Conservation (phyloP, 37 sponge, comb jelly and placozoan genomes). For the Amphimedon queenslandica region DNA sequence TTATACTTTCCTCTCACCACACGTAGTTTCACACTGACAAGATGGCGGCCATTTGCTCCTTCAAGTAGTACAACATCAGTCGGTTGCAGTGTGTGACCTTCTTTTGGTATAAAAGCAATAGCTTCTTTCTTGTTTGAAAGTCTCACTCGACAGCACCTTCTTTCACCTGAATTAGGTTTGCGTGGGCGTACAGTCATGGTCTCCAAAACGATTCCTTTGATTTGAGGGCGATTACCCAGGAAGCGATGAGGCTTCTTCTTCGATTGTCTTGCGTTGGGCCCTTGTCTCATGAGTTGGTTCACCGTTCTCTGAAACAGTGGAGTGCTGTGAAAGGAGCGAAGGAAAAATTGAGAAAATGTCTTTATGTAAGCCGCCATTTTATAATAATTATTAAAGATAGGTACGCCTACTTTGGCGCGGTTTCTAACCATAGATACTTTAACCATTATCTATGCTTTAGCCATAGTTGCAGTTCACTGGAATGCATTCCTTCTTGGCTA, state of each 20-base stretch:
- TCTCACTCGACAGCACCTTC: slow-evolving; percentile 75
- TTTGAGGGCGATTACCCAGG: slow-evolving; percentile 28
- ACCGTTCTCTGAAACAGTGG: slow-evolving; percentile 29
- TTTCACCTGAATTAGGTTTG: slow-evolving; percentile 87
- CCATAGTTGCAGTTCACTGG: no score
- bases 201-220: slow-evolving; percentile 70
- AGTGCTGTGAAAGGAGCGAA: slow-evolving; percentile 54
- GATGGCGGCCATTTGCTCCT: slow-evolving; percentile 64
- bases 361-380: no score
- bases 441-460: no score
- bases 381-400: no score
- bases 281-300: slow-evolving; percentile 64
- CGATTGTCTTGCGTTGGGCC: slow-evolving; percentile 33
- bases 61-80: slow-evolving; percentile 80
- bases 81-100: slow-evolving; percentile 73
- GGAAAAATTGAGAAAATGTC: no score
- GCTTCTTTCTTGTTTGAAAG: slow-evolving; percentile 72
- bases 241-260: background rate
- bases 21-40: slow-evolving; percentile 68
- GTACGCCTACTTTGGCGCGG: no score
- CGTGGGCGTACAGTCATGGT: slow-evolving; percentile 57
- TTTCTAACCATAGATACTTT: no score
- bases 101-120: slow-evolving; percentile 71
- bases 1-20: slow-evolving; percentile 84
- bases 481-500: no score